These are phyloP conservation scores for Felis chaus DNA, from an alignment of 2,113 vertebrate species.

Conservation along the genomic window DNA sequence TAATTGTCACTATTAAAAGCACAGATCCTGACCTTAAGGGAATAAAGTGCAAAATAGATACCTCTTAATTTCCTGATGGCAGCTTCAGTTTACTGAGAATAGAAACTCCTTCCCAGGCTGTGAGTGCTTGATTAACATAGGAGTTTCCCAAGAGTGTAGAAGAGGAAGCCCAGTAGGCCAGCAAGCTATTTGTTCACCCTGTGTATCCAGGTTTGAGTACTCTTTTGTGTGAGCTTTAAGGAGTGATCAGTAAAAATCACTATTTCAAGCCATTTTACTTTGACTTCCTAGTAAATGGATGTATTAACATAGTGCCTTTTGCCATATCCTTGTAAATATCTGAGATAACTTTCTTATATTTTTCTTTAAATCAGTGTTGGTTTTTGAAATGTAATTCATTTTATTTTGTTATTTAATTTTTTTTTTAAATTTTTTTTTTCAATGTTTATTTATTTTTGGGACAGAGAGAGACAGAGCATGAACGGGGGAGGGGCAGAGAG, in stretches of 20 bases:
- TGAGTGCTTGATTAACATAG: background rate
- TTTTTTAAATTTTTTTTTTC: too few relatives aligned
- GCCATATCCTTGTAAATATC: background rate
- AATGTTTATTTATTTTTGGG: too few relatives aligned
- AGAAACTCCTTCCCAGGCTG: background rate
- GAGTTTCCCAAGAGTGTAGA: background rate
- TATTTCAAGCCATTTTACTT: slow-evolving; percentile 34
- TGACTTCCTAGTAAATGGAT: slow-evolving; percentile 1
- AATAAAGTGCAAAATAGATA: slow-evolving; percentile 15
- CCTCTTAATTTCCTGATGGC: slow-evolving; percentile 39
- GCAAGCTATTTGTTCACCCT: background rate
- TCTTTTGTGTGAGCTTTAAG: slow-evolving; percentile 21
- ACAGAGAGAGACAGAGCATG: too few relatives aligned
- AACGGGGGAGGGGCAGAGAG: too few relatives aligned
- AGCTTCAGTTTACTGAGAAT: slow-evolving; percentile 40
- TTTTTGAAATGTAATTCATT: slow-evolving; percentile 37
- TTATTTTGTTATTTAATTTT: too few relatives aligned
- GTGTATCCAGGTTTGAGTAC: background rate
- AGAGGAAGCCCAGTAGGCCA: background rate
- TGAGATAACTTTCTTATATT: background rate
- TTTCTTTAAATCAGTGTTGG: background rate
- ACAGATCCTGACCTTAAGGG: slow-evolving; percentile 38
- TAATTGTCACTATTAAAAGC: slow-evolving; percentile 61
- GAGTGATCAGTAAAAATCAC: background rate
- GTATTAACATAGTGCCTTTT: background rate